phyloP scores from a whole-genome alignment of 1,140 invertebrate species.

The Wiebesia pumilae region DNA sequence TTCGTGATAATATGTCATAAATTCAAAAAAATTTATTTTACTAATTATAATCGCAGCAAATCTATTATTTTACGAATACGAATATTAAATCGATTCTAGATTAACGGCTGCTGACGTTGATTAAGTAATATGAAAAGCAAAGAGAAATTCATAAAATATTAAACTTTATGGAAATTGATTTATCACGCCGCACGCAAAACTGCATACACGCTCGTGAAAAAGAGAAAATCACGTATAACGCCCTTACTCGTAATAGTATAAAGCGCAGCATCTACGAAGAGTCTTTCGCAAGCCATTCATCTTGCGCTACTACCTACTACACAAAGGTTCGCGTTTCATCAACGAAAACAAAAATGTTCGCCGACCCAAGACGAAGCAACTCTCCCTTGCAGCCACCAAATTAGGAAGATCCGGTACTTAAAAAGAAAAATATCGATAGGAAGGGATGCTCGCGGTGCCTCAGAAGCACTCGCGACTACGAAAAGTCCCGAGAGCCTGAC shows the following conservation, averaged over 20 bases:
- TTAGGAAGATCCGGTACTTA: not conserved
- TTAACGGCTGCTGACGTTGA: not conserved
- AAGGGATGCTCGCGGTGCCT: slow-evolving; percentile 59
- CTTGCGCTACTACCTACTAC: not conserved
- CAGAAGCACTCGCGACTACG: slow-evolving; percentile 49
- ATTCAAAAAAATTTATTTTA: not conserved
- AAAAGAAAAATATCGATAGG: not conserved
- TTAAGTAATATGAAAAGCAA: not conserved
- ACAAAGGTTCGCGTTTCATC: slow-evolving; percentile 21
- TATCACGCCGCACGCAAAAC: not conserved
- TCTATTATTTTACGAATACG: not conserved
- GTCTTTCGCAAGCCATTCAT: slow-evolving; percentile 5
- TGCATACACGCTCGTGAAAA: not conserved
- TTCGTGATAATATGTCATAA: not conserved
- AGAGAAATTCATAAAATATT: slow-evolving; percentile 4
- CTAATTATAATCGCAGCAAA: not conserved
- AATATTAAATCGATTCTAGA: not conserved
- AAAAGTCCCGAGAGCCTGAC: slow-evolving; percentile 52
- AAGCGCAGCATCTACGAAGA: not conserved
- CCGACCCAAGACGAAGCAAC: not conserved
- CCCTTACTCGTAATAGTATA: slow-evolving; percentile 9
- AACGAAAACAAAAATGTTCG: not conserved
- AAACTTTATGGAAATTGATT: slow-evolving; percentile 13
- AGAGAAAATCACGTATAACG: not conserved
- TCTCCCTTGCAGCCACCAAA: not conserved